phyloP scores from a whole-genome alignment of 2,797 vertebrate genomes.

The Thamnophis elegans region DNA sequence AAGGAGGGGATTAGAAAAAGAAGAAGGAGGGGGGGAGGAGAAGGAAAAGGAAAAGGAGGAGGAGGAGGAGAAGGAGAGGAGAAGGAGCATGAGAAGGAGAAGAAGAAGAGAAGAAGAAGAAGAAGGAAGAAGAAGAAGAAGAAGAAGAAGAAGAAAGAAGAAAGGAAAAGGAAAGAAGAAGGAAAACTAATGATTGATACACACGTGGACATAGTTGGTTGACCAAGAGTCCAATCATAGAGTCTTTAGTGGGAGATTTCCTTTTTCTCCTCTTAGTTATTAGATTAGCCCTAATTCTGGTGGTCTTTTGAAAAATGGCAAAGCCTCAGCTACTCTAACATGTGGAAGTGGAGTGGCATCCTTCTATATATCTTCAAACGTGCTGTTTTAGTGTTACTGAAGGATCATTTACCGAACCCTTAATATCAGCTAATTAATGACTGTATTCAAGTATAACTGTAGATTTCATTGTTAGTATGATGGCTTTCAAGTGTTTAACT shows the following conservation, averaged over 20 bases:
- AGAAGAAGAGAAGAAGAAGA: no score
- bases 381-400: neutral
- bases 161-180: no score
- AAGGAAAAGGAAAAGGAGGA: no score
- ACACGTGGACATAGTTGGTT: neutral
- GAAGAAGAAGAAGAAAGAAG: no score
- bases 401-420: neutral
- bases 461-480: neutral
- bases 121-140: no score
- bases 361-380: neutral
- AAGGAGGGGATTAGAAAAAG: fast-evolving
- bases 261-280: neutral
- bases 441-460: neutral
- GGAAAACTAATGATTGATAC: no score
- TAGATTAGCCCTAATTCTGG: neutral
- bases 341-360: neutral
- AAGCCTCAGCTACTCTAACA: neutral
- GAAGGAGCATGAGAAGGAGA: no score
- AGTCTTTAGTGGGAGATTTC: neutral
- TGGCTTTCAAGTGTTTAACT: neutral
- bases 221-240: neutral
- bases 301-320: neutral
- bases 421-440: neutral
- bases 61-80: fast-evolving
- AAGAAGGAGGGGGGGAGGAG: no score